Conservation (phyloP, 2,113 vertebrate species). For the Maccullochella peelii region DNA sequence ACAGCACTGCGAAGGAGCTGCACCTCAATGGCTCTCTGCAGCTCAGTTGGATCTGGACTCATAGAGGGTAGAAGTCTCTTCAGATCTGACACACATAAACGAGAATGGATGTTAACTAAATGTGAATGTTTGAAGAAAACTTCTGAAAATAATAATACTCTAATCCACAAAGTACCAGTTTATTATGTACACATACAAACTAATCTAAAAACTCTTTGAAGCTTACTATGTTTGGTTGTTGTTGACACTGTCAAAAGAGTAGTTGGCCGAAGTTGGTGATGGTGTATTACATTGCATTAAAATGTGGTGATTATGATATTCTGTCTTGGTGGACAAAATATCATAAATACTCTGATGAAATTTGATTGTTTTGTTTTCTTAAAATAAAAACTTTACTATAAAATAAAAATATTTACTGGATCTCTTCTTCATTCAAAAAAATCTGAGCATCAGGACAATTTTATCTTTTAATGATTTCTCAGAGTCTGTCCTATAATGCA, state of each 20-base stretch:
- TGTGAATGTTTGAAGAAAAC: not conserved
- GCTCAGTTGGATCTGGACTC: conserved; percentile 95
- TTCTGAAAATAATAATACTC: not conserved
- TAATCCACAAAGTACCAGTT: too few species aligned
- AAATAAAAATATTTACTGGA: not conserved
- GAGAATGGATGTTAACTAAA: not conserved
- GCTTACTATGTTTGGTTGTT: not conserved
- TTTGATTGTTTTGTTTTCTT: not conserved
- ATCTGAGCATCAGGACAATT: not conserved
- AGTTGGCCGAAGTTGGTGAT: not conserved
- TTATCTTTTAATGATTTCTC: not conserved
- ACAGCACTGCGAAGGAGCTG: conserved; percentile 95
- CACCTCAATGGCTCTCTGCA: conserved; percentile 97
- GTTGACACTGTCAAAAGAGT: not conserved
- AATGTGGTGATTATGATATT: not conserved
- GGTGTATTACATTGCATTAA: not conserved
- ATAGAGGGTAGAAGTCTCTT: conserved; percentile 95
- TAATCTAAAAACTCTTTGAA: not conserved
- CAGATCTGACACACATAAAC: conserved; percentile 85
- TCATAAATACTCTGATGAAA: not conserved
- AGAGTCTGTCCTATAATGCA: not conserved
- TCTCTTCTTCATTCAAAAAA: not conserved
- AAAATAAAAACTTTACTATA: not conserved
- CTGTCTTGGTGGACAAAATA: not conserved
- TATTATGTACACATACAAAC: not conserved